These are phyloP conservation scores for Pagrus major DNA, from an alignment of 2,113 vertebrate genomes.

Conservation along the genomic window DNA sequence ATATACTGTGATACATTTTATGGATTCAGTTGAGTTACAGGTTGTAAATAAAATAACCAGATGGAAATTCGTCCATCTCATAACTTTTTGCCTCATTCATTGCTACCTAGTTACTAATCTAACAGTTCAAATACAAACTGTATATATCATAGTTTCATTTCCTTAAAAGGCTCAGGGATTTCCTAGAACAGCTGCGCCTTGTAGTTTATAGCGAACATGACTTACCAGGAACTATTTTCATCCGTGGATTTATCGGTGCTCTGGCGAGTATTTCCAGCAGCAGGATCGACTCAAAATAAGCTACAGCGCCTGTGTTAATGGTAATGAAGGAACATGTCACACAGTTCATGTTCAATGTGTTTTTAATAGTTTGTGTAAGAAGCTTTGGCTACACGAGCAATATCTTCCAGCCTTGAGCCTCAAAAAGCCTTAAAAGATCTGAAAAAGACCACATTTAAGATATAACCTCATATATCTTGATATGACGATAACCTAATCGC, in stretches of 20 bases:
- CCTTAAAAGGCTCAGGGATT: not conserved
- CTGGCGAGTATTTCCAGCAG: not conserved
- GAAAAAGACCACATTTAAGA: not conserved
- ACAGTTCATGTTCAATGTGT: not conserved
- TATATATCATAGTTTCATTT: not conserved
- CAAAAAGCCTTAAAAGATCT: not conserved
- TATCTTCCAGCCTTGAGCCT: not conserved
- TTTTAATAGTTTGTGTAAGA: not conserved
- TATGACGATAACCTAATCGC: not conserved
- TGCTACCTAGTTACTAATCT: too few relatives aligned
- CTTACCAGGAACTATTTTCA: constrained; percentile 8
- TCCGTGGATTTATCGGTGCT: not conserved
- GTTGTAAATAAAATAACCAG: not conserved
- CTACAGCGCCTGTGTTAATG: not conserved
- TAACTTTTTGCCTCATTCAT: too few relatives aligned
- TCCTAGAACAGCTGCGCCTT: not conserved
- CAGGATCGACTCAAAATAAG: not conserved
- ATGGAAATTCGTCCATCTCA: too few relatives aligned
- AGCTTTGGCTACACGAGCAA: too few relatives aligned
- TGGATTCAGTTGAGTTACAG: not conserved
- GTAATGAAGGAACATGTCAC: not conserved
- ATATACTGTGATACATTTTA: not conserved
- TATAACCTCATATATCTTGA: not conserved
- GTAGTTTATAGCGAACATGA: not conserved
- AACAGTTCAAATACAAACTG: too few relatives aligned